Base-by-base conservation (phyloP, 2,113 vertebrate species). In the Benitochromis conjunctus region DNA sequence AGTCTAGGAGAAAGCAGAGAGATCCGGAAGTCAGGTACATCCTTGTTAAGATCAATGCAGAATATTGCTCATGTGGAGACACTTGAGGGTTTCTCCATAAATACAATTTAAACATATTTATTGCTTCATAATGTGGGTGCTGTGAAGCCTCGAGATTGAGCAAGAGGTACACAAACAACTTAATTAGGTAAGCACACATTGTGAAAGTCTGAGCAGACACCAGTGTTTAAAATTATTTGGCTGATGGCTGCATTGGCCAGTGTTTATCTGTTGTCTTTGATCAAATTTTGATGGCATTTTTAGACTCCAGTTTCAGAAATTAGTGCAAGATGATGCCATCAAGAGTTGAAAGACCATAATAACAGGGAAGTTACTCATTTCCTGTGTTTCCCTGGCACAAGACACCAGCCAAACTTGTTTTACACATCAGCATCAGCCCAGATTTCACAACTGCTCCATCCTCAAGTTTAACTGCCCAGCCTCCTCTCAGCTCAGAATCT, bases 1-100 rank as follows among this genome's bases (percentile, higher is more conserved):
- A 87, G 83, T 34, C 94, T 95, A 31, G 5, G 18, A 79, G 48
- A 34, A 62, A 34, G 66, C 6, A 85, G 3, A 74, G 46, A 76
- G 24, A 53, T 31, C 46, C 51, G 46, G 2, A n/a, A 29, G 26
- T 53, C 46, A 76, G 71, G 46, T 53, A 53, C 26, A 34, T 34
- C 46, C 10, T 41, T 8, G 46, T 76, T 53, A 4, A n/a, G 18
- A 76, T 53, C 16, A 5, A 76, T 34, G 46, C 0, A 34, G 26
- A 51, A 34, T 48, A 51, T 19, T 3, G 24, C 18, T 51, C 34
- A 53, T 19, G 69, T 12, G 24, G 1, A 34, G 46, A 53, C 26
- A 12, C 26, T 5, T 6, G 1, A 29, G 69, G 46, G 26, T 51
- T 51, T 29, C 69, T 53, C 46, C 71, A 74, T 24, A 29, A 19